Evolutionary conservation across 2,113 vertebrate genomes (phyloP), one percentile per base, ranked within the genome.

Genomic region (Excalfactoria chinensis): DNA sequence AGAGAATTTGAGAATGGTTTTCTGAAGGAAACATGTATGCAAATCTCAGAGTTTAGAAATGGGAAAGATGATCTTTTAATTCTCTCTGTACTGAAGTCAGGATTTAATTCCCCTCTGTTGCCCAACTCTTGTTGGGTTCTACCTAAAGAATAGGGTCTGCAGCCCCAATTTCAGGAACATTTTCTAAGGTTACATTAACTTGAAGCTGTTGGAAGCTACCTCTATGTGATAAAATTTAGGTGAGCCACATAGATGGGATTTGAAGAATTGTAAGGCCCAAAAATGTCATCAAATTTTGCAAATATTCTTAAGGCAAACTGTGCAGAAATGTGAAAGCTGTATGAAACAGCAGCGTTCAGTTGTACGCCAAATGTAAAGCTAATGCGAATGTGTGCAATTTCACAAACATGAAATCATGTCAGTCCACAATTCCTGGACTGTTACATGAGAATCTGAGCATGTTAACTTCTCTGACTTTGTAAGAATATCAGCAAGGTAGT

Each of bases 41-140:
- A 72, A 19, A 78, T 40, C 35, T 88, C 25, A n/a, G 41, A 44
- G n/a, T 84, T 78, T 17, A 70, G 34, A 22, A 66, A 17, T 22
- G 2, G 2, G 4, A 34, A 6, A 67, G 30, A 9, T 48, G 5
- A 35, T 46, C 8, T 30, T 63, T 37, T 37, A 3, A 0, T 44
- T 89, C 46, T 35, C 56, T 8, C 56, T 48, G 23, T 79, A 37
- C 20, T n/a, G 60, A 37, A 64, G 1, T 70, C 53, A 18, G 18
- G 76, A 13, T 16, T 48, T 74, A 53, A 68, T 90, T 91, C 23
- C 34, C 3, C 17, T 46, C n/a, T 82, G 30, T 46, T 67, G 0
- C 23, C 37, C 40, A 78, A 11, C 21, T 90, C 28, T 43, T 6
- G 1, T 56, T 83, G 53, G 37, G 37, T 78, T 84, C 86, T 81